These are phyloP conservation scores for Urophycis tenuis DNA, from an alignment of 2,797 vertebrate species.

Conservation along the genomic window DNA sequence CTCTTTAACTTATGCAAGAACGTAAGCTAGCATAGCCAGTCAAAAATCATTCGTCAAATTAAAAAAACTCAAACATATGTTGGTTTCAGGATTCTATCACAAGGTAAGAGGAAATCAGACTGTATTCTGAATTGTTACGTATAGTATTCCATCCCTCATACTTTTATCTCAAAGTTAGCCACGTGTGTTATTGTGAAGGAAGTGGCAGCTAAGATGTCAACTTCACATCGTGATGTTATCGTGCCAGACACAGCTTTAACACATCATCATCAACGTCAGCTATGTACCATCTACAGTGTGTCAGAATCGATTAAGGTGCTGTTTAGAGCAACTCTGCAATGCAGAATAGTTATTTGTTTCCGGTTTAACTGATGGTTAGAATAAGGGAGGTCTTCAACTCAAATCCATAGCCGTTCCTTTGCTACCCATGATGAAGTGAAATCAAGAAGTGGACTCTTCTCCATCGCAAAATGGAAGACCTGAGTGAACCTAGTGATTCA, in stretches of 20 bases:
- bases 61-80: not conserved
- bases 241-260: not conserved
- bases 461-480: not conserved
- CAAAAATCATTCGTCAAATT: not conserved
- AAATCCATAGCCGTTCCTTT: too few species aligned
- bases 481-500: not conserved
- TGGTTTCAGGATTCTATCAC: not conserved
- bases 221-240: not conserved
- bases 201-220: not conserved
- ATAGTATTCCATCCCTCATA: not conserved
- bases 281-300: not conserved
- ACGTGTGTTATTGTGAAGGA: not conserved
- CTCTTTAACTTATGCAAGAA: not conserved
- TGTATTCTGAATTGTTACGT: not conserved
- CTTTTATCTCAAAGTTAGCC: not conserved
- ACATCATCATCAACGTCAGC: not conserved
- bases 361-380: not conserved
- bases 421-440: not conserved
- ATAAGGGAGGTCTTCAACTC: too few species aligned
- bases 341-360: too few species aligned
- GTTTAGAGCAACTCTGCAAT: too few species aligned
- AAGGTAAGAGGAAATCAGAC: not conserved
- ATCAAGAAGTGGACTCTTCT: not conserved
- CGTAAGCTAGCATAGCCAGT: slow-evolving; percentile 1
- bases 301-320: not conserved